A percentile compares a stretch with the other conserved stretches of the same genome.
Conservation (phyloP, 1,140 invertebrate genomes). For the Chironomus tepperi region DNA sequence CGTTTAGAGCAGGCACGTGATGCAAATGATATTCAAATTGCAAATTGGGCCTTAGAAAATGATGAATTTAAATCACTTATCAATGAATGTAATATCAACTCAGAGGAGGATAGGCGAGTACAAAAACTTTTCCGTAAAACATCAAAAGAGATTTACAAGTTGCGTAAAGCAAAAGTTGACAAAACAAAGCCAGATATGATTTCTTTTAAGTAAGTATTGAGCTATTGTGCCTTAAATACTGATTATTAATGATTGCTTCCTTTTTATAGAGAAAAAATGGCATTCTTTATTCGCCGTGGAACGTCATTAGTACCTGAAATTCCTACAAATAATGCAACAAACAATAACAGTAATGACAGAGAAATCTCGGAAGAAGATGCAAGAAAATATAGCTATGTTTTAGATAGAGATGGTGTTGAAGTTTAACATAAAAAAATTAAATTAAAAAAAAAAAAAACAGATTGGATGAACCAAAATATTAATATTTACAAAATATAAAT, state of each 20-base stretch:
- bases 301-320: conserved; percentile 61
- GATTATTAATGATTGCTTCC: conserved; percentile 25
- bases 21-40: conserved; percentile 67
- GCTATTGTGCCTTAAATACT: not conserved
- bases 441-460: not conserved
- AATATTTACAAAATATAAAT: too few relatives aligned
- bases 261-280: conserved; percentile 79
- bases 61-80: conserved; percentile 73
- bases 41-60: conserved; percentile 78
- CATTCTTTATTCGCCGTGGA: conserved; percentile 80
- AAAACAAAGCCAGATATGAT: conserved; percentile 82
- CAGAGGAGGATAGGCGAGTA: conserved; percentile 63
- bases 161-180: conserved; percentile 78
- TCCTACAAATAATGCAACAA: conserved; percentile 50
- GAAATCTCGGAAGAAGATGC: not conserved
- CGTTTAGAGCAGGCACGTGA: conserved; percentile 63
- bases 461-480: too few relatives aligned
- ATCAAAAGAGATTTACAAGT: conserved; percentile 80
- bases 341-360: conserved; percentile 28
- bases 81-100: conserved; percentile 52
- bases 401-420: conserved; percentile 14
- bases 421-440: too few relatives aligned
- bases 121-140: conserved; percentile 77
- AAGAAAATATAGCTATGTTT: not conserved
- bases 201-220: conserved; percentile 79